A percentile compares a stretch with the other conserved stretches of the same genome.
These are phyloP conservation scores for Synaphobranchus kaupii DNA, from an alignment of 2,797 vertebrate genomes.

Conservation along the genomic window DNA sequence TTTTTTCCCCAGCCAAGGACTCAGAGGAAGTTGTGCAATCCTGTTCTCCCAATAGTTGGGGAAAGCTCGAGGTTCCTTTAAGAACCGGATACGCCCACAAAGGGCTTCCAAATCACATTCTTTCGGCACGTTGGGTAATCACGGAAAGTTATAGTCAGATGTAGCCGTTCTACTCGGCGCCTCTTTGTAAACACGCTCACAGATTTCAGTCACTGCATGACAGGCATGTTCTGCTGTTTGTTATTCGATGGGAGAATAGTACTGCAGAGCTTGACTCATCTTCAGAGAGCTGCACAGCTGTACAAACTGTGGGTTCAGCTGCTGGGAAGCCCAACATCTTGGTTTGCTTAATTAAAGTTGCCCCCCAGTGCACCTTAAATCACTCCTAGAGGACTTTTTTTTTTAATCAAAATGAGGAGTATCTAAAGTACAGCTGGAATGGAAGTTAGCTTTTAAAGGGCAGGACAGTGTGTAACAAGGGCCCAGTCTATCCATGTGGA, in stretches of 20 bases:
- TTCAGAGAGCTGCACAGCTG: background rate
- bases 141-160: background rate
- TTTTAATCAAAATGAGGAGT: background rate
- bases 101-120: slow-evolving; percentile 1
- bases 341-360: too few species aligned
- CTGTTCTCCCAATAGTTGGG: background rate
- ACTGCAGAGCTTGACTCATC: background rate
- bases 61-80: background rate
- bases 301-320: background rate
- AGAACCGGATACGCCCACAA: background rate
- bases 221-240: too few species aligned
- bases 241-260: background rate
- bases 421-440: background rate
- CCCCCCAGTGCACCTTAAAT: background rate
- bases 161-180: background rate
- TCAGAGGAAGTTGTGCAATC: background rate
- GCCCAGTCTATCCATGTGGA: background rate
- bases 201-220: background rate
- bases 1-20: background rate
- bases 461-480: background rate
- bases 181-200: background rate
- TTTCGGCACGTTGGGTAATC: background rate
- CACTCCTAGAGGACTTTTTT: background rate
- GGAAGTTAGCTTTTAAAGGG: background rate
- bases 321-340: background rate